phyloP scores from a whole-genome alignment of 2,797 vertebrate genomes.

The Bradypodion pumilum region DNA sequence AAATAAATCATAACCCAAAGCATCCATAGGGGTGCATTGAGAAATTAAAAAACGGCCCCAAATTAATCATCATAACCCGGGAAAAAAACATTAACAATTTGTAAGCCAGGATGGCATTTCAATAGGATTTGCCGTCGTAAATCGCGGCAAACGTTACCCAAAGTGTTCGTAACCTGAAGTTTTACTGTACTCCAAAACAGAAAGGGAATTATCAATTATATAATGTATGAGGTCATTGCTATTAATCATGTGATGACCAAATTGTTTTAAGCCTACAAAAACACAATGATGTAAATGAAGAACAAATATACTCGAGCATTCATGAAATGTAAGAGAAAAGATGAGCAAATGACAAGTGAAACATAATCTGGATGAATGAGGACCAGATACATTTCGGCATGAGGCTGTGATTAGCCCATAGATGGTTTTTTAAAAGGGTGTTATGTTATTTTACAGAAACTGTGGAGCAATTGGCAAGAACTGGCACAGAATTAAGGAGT shows the following conservation, averaged over 20 bases:
- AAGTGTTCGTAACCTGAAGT: no score
- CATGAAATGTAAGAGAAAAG: not conserved
- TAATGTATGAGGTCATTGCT: no score
- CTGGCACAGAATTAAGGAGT: not conserved
- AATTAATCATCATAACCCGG: no score
- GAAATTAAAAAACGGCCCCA: no score
- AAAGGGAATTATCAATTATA: no score
- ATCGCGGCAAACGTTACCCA: no score
- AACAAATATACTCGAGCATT: not conserved
- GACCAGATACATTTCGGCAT: not conserved
- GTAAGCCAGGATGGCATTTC: no score
- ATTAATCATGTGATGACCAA: not conserved
- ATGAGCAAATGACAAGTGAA: not conserved
- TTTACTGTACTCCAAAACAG: no score
- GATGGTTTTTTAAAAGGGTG: not conserved
- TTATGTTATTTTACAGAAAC: rapidly evolving
- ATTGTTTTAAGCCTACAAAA: not conserved
- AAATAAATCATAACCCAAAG: no score
- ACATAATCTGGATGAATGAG: not conserved
- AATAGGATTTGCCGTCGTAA: no score
- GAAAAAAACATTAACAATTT: no score
- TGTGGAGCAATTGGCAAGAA: not conserved
- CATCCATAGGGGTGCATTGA: no score
- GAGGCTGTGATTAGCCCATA: not conserved
- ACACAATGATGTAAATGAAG: not conserved